Evolutionary conservation across 2,113 vertebrate species (phyloP).

Genomic region (Gobiocypris rarus): DNA sequence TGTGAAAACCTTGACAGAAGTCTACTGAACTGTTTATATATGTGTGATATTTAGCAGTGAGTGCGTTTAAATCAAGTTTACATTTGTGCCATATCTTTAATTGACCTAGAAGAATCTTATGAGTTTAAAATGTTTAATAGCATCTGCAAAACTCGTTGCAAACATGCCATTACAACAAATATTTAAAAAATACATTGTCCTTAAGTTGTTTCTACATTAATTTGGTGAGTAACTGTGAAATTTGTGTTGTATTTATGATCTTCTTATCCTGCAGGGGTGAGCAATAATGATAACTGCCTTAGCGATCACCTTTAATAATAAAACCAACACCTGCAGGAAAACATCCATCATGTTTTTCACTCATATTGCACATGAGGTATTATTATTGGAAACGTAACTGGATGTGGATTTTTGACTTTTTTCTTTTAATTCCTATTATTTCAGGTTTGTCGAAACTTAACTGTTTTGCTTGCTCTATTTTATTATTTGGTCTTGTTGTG

Average conservation of each 20-base stretch:
- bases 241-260: no score
- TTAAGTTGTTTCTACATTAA: no score
- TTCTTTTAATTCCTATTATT: neutral
- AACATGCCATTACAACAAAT: no score
- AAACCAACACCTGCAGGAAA: neutral
- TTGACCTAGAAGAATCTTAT: neutral
- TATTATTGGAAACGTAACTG: neutral
- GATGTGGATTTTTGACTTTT: neutral
- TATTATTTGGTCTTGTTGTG: neutral
- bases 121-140: neutral
- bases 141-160: neutral
- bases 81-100: neutral
- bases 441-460: neutral
- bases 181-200: no score
- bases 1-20: neutral
- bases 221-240: no score
- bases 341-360: neutral
- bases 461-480: neutral
- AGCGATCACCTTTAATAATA: neutral
- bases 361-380: neutral
- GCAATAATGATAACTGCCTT: slow-evolving; percentile 1
- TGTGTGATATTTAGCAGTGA: neutral
- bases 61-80: neutral
- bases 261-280: neutral
- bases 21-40: neutral